Evolutionary conservation across 2,888 invertebrate species (phyloP), one percentile per base, ranked within the genome.

Genomic region (Monoplex corrugatus): DNA sequence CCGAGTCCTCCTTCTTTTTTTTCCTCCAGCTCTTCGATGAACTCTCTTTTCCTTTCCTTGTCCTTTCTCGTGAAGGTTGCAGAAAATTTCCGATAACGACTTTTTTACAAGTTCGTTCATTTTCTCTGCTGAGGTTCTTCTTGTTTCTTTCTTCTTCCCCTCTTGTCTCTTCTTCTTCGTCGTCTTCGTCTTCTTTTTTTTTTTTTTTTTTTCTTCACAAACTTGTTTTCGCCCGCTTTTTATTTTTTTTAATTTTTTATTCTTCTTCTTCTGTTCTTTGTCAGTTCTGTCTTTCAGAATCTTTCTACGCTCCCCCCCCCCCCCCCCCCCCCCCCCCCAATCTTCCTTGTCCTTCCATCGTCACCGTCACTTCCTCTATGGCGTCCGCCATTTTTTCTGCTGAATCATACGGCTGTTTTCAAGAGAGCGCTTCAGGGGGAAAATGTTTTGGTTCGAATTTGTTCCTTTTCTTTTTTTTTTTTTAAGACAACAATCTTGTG

Each of bases 41-140:
- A 57, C 57, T 57, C 28, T 10, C 2, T 57, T 57, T 57, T 57
- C n/a, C 16, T 16, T 10, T 72, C 32, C n/a, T 32, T 87, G 63
- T 68, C 87, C 23, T 32, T 32, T 43, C 44, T 32, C 28, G n/a
- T 75, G 43, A 38, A 57, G 10, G 84, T 35, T 45, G 84, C 2
- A 38, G 84, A 84, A 83, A 50, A 38, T 87, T 87, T 87, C 75
- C 45, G 87, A 45, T 87, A 45, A 75, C 45, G 75, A 87, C 50
- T 87, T 87, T 87, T 80, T 87, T n/a, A 87, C 45, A 86, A 63
- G 57, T 44, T 72, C 32, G 45, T 83, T 72, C 72, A 86, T 68
- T 86, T 84, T n/a, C 50, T 40, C 40, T 38, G 13, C 40, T 38
- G 13, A 28, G 28, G 38, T 35, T 40, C 35, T 28, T 38, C 43